A percentile compares a stretch with the other conserved stretches of the same genome.
Evolutionary conservation across 2,113 vertebrate genomes (phyloP).

Genomic region (Embiotoca jacksoni): DNA sequence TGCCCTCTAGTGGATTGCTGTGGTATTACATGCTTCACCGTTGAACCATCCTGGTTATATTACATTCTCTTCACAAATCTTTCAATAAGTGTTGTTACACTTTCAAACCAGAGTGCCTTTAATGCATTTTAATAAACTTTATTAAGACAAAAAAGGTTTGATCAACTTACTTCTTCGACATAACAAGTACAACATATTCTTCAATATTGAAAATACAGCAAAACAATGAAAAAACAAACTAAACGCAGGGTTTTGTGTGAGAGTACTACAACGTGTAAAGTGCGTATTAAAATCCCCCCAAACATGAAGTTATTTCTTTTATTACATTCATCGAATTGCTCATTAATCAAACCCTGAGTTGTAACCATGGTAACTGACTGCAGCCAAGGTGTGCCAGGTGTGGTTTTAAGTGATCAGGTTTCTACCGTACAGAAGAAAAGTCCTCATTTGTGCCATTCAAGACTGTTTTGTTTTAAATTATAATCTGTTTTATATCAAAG

Average conservation of each 20-base stretch:
- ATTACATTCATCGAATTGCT: not conserved
- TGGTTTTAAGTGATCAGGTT: not conserved
- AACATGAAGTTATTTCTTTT: not conserved
- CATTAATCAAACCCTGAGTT: not conserved
- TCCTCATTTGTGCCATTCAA: not conserved
- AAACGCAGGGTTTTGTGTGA: not conserved
- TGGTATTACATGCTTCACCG: no score
- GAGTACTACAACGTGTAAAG: not conserved
- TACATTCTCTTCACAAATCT: no score
- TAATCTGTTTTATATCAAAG: not conserved
- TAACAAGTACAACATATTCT: not conserved
- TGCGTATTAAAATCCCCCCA: not conserved
- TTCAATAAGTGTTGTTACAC: no score
- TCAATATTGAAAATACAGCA: not conserved
- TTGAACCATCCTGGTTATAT: no score
- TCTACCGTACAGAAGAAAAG: not conserved
- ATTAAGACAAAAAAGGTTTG: not conserved
- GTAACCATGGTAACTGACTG: not conserved
- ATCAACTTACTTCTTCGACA: not conserved
- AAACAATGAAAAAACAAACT: not conserved
- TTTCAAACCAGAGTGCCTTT: no score
- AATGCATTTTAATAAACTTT: no score
- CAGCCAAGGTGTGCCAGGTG: not conserved
- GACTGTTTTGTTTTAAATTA: not conserved
- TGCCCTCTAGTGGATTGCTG: no score